These are phyloP conservation scores for Athene cunicularia DNA, from an alignment of 2,113 vertebrate genomes.

Conservation along the genomic window DNA sequence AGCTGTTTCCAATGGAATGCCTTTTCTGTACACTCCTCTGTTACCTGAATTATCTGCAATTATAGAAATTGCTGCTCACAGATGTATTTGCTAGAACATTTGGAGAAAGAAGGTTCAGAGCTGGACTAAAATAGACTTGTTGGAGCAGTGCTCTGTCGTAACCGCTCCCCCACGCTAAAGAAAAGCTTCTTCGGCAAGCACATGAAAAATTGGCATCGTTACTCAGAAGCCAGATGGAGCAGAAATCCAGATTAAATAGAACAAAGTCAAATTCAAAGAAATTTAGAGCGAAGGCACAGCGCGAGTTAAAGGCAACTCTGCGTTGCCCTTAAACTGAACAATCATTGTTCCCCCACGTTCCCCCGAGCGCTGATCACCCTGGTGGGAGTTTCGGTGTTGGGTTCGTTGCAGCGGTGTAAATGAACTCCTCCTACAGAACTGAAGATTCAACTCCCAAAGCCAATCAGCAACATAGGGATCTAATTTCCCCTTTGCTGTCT, in stretches of 20 bases:
- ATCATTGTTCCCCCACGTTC: background rate
- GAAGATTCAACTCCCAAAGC: conserved; percentile 28
- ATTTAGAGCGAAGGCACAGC: background rate
- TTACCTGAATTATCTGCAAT: background rate
- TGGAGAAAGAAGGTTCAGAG: background rate
- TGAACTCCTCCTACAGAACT: conserved; percentile 15
- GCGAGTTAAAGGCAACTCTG: background rate
- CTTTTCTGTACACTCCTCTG: background rate
- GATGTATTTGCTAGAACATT: background rate
- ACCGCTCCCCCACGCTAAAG: background rate
- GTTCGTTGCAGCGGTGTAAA: background rate
- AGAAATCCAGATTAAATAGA: conserved; percentile 47
- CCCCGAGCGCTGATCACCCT: background rate
- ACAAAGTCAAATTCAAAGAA: conserved; percentile 21
- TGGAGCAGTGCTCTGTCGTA: background rate
- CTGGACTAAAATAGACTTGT: background rate
- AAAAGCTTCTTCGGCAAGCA: background rate
- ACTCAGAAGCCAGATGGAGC: conserved; percentile 30
- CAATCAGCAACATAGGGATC: conserved; percentile 39
- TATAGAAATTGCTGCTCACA: background rate
- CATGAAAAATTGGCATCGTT: conserved; percentile 6
- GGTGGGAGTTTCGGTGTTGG: accelerated
- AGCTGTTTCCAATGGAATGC: background rate
- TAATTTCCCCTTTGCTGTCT: conserved; percentile 55
- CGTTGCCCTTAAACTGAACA: background rate